These are phyloP conservation scores for Lumbricus terrestris DNA, from an alignment of 2,888 invertebrate genomes.

Conservation along the genomic window DNA sequence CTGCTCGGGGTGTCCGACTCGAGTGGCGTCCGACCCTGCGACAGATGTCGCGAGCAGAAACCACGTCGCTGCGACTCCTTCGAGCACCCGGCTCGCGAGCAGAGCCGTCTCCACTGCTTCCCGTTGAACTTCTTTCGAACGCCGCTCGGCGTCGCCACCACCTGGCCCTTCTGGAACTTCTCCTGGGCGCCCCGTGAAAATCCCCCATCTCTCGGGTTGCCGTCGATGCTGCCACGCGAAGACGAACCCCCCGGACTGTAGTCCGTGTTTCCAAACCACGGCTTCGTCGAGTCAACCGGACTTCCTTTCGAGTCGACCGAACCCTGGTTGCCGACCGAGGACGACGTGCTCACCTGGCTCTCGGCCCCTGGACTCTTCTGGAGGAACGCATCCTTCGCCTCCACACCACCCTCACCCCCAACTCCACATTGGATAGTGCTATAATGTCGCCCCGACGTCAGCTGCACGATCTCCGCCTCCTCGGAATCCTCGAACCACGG, in stretches of 20 bases:
- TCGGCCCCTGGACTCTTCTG: neutral
- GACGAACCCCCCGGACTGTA: neutral
- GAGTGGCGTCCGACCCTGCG: constrained; percentile 56
- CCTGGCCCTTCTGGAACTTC: constrained; percentile 79
- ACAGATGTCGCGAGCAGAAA: constrained; percentile 93
- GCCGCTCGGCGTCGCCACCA: constrained; percentile 80
- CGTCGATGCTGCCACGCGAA: neutral
- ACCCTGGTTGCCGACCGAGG: neutral
- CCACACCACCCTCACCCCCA: neutral
- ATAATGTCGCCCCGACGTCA: constrained; percentile 39
- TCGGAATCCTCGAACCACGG: constrained; percentile 95
- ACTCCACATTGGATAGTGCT: too few relatives aligned
- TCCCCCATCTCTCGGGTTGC: neutral
- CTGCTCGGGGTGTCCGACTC: neutral
- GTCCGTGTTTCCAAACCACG: neutral
- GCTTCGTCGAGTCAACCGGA: neutral
- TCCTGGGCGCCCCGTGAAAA: neutral
- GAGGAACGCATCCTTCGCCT: neutral
- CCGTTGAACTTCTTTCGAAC: constrained; percentile 99
- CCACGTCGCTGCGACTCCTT: constrained; percentile 97
- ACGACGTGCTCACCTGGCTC: neutral
- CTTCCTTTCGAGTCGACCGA: neutral
- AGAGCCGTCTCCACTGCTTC: constrained; percentile 96
- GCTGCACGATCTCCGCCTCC: constrained; percentile 45
- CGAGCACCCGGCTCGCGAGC: constrained; percentile 89